A percentile compares a stretch with the other conserved stretches of the same genome.
Evolutionary conservation across 2,797 vertebrate species (phyloP).

Genomic region (Epinephelus malabaricus): DNA sequence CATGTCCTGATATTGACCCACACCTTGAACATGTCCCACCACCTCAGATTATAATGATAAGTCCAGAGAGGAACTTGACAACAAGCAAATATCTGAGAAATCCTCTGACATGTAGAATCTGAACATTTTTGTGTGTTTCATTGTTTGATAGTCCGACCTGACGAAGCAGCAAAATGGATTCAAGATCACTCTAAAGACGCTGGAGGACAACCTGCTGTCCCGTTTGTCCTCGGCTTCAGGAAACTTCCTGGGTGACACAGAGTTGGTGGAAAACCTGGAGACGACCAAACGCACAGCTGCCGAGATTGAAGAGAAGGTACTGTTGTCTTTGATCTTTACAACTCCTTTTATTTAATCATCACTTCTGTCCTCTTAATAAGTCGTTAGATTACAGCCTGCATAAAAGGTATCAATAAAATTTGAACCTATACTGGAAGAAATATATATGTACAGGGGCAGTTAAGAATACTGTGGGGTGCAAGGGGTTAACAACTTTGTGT

Average conservation of each 20-base stretch:
- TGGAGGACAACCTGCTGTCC: constrained; percentile 95
- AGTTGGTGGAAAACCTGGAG: constrained; percentile 95
- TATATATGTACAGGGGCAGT: neutral
- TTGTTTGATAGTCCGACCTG: constrained; percentile 88
- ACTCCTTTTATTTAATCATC: neutral
- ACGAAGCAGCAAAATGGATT: constrained; percentile 96
- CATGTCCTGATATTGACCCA: constrained; percentile 50
- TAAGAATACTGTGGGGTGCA: neutral
- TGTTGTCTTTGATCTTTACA: neutral
- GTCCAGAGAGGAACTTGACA: constrained; percentile 19
- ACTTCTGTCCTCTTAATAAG: too few relatives aligned
- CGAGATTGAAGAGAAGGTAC: constrained; percentile 93
- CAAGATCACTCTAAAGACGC: constrained; percentile 96
- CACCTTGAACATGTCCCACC: constrained; percentile 41
- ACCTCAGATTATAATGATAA: constrained; percentile 34
- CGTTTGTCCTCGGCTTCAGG: constrained; percentile 94
- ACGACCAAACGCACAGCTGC: constrained; percentile 93
- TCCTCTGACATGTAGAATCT: neutral
- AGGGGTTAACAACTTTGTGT: neutral
- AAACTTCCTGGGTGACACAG: constrained; percentile 94
- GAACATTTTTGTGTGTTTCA: constrained; percentile 31
- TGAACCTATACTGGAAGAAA: neutral
- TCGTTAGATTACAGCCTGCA: neutral
- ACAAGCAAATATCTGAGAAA: constrained; percentile 4
- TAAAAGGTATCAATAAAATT: neutral